phyloP scores from a whole-genome alignment of 2,797 vertebrate species.

The Sorex maritimensis region DNA sequence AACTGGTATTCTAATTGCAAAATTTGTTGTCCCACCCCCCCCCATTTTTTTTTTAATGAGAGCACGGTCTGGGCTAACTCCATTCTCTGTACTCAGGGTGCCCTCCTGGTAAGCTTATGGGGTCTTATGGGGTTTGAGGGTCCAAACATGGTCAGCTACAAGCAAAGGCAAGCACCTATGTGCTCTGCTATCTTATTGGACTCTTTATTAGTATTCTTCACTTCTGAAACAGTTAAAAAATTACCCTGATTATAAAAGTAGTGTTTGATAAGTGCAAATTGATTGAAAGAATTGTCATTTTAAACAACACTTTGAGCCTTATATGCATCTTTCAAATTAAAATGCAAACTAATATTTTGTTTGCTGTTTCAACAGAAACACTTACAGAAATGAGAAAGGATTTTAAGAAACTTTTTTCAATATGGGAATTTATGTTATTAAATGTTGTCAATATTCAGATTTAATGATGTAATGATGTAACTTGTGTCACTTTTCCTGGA shows the following conservation, averaged over 20 bases:
- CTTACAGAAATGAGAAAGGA: not conserved
- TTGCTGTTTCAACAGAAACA: conserved; percentile 14
- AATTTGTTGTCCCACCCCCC: no score
- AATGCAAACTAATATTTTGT: conserved; percentile 54
- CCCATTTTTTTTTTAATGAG: no score
- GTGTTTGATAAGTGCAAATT: not conserved
- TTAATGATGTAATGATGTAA: not conserved
- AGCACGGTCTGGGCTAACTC: no score
- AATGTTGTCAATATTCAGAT: not conserved
- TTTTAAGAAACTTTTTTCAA: conserved; percentile 7
- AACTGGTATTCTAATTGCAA: no score
- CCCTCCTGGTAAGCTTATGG: no score
- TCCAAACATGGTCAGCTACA: no score
- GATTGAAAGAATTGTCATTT: conserved; percentile 26
- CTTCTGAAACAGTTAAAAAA: conserved; percentile 17
- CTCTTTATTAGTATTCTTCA: not conserved
- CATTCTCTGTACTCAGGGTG: no score
- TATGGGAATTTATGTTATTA: not conserved
- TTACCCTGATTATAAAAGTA: not conserved
- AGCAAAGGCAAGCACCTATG: no score
- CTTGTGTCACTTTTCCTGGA: not conserved
- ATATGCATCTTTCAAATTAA: conserved; percentile 30
- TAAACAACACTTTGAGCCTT: conserved; percentile 13
- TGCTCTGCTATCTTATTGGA: no score
- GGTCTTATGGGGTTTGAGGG: no score